These are phyloP conservation scores for Stenurella melanura DNA, from an alignment of 2,888 invertebrate species.

Conservation along the genomic window DNA sequence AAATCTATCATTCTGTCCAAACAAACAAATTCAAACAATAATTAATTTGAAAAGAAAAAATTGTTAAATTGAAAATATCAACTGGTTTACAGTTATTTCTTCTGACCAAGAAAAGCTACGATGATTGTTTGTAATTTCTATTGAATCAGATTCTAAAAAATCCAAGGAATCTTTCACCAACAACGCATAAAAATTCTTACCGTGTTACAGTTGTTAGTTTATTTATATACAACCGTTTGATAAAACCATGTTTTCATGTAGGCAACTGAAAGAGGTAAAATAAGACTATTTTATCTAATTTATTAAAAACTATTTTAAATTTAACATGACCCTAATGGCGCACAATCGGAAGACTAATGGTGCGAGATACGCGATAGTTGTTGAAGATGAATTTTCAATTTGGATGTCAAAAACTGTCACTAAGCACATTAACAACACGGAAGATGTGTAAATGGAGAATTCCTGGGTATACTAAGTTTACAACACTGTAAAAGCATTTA, in stretches of 20 bases:
- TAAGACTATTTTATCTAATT: conserved; percentile 58
- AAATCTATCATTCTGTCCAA: no score
- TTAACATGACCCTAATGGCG: conserved; percentile 62
- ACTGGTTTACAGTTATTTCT: no score
- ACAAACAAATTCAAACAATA: no score
- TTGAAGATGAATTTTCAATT: conserved; percentile 63
- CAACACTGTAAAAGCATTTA: background rate
- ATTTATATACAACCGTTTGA: conserved; percentile 42
- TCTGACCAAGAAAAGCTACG: no score
- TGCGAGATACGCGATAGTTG: conserved; percentile 60
- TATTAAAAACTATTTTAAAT: conserved; percentile 58
- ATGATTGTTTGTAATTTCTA: no score
- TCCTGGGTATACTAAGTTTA: background rate
- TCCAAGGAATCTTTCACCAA: background rate
- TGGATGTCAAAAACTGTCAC: conserved; percentile 51
- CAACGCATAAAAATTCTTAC: conserved; percentile 2
- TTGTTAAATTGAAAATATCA: no score
- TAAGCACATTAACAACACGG: conserved; percentile 16
- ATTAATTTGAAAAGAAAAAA: no score
- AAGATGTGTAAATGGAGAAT: background rate
- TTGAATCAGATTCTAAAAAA: no score
- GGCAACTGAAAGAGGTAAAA: conserved; percentile 52
- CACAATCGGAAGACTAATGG: conserved; percentile 62
- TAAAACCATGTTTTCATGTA: conserved; percentile 42
- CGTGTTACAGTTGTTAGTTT: conserved; percentile 16